phyloP scores from a whole-genome alignment of 30 jellyfish, hydroid and myxozoan species.

The Aurelia sp. region DNA sequence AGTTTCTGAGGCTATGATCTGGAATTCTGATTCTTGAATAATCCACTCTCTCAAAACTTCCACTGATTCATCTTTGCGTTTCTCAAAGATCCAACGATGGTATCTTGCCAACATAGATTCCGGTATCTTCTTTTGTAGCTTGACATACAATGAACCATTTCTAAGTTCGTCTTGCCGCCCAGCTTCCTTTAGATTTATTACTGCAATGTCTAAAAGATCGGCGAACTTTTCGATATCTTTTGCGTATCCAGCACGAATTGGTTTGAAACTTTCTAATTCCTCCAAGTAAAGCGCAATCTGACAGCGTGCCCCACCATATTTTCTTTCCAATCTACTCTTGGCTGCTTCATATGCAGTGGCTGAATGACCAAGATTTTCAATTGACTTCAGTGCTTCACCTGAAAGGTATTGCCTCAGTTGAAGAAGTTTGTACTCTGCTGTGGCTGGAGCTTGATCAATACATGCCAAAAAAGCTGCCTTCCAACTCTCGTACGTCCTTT shows the following conservation, averaged over 20 bases:
- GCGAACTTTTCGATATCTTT: conserved; percentile 41
- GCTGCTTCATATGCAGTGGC: conserved; percentile 33
- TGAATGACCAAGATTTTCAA: conserved; percentile 21
- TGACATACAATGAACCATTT: no score
- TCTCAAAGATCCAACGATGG: no score
- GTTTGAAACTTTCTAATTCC: no score
- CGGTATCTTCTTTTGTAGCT: no score
- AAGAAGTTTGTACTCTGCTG: conserved; percentile 20
- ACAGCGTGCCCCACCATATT: no score
- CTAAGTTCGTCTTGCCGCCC: conserved; percentile 38
- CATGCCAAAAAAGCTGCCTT: not conserved
- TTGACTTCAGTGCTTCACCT: conserved; percentile 10
- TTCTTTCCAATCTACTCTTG: not conserved
- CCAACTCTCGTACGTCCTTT: no score
- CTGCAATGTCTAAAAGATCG: conserved; percentile 44
- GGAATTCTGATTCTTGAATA: no score
- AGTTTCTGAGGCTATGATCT: no score
- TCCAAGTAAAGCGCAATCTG: no score
- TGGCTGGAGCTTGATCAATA: conserved; percentile 21
- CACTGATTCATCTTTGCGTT: no score
- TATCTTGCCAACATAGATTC: no score
- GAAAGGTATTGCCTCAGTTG: not conserved
- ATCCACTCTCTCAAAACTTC: no score
- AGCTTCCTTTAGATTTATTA: conserved; percentile 16
- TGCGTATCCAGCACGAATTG: not conserved